Evolutionary conservation across 2,797 vertebrate species (phyloP).

Genomic region (Ctenopoma kingsleyae): DNA sequence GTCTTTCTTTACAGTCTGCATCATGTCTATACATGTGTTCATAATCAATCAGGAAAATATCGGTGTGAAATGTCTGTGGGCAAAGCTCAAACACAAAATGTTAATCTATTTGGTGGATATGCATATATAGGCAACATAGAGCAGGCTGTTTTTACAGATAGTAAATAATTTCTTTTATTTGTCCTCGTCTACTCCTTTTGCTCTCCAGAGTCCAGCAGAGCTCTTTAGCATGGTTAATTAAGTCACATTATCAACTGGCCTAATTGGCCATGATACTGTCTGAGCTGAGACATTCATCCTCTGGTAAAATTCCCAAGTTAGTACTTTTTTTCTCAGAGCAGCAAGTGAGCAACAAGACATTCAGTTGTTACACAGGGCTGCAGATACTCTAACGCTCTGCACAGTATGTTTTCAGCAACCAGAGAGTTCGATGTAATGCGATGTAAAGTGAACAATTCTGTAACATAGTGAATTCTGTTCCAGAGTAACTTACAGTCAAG

Average conservation of each 20-base stretch:
- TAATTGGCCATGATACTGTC: slow-evolving; percentile 79
- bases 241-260: slow-evolving; percentile 69
- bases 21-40: not conserved
- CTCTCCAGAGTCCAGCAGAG: slow-evolving; percentile 12
- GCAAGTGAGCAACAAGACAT: slow-evolving; percentile 1
- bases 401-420: no score
- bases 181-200: slow-evolving; percentile 10
- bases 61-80: no score
- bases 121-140: not conserved
- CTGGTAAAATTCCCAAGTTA: slow-evolving; percentile 36
- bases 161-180: slow-evolving; percentile 3
- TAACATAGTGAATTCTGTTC: no score
- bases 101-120: not conserved
- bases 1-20: not conserved
- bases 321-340: slow-evolving; percentile 34
- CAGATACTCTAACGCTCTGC: not conserved
- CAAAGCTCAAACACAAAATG: not conserved
- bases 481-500: no score
- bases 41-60: not conserved
- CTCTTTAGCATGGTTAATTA: slow-evolving; percentile 71
- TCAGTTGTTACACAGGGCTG: slow-evolving; percentile 6
- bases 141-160: not conserved
- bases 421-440: no score
- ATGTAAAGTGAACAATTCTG: no score
- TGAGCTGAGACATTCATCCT: slow-evolving; percentile 61